These are phyloP conservation scores for Apogon hyalosoma DNA, from an alignment of 2,797 vertebrate genomes.

Conservation along the genomic window DNA sequence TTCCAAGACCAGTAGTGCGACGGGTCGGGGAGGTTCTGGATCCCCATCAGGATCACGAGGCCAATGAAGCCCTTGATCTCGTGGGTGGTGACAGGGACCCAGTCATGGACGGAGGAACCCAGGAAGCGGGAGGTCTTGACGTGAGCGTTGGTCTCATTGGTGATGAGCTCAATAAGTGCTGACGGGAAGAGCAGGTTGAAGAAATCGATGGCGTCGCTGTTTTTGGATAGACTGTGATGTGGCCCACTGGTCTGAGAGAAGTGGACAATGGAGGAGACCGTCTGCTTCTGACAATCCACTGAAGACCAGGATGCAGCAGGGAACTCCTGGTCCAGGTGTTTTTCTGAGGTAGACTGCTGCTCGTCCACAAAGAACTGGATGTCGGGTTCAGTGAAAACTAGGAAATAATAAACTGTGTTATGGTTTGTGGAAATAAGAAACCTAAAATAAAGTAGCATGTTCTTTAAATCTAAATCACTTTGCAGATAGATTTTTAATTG, in stretches of 20 bases:
- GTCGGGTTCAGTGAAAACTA: conserved; percentile 79
- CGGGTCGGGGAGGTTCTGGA: conserved; percentile 76
- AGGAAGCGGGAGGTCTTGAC: conserved; percentile 65
- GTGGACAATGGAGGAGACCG: conserved; percentile 7
- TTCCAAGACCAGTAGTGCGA: conserved; percentile 82
- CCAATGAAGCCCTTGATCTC: conserved; percentile 85
- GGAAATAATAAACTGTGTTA: conserved; percentile 23
- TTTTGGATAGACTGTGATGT: conserved; percentile 60
- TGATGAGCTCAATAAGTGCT: conserved; percentile 73
- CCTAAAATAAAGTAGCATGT: too few species aligned
- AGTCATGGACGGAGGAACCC: conserved; percentile 50
- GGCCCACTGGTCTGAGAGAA: conserved; percentile 78
- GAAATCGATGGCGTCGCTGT: conserved; percentile 82
- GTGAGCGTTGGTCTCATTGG: conserved; percentile 80
- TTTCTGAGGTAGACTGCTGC: conserved; percentile 27
- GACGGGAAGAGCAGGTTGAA: conserved; percentile 82
- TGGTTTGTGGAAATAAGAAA: too few species aligned
- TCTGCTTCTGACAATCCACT: conserved; percentile 61
- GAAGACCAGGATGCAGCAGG: conserved; percentile 68
- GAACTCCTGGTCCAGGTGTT: conserved; percentile 51
- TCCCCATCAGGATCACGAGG: conserved; percentile 83
- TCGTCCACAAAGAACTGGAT: conserved; percentile 71
- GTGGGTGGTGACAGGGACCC: conserved; percentile 72
- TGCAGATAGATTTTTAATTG: too few species aligned
- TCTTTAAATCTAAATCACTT: too few species aligned